Conservation (phyloP, 64 coral and sea anemone species). For the Exaiptasia diaphana region DNA sequence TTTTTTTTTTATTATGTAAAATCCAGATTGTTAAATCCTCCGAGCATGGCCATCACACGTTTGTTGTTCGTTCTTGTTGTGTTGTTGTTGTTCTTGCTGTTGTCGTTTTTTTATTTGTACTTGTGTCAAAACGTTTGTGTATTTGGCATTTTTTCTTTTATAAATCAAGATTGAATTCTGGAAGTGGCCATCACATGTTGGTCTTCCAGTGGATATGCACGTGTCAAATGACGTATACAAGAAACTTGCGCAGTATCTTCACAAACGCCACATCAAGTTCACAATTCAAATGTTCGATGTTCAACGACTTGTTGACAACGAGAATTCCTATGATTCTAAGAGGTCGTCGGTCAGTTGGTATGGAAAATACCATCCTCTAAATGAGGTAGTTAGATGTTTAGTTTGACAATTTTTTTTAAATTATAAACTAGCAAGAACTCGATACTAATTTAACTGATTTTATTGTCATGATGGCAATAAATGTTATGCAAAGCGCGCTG, state of each 20-base stretch:
- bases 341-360: constrained; percentile 15
- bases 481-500: no score
- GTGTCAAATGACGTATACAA: constrained; percentile 32
- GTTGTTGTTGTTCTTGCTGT: neutral
- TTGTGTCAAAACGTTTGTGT: neutral
- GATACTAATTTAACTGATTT: no score
- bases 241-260: constrained; percentile 1
- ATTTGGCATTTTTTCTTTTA: no score
- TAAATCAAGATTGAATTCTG: constrained; percentile 70
- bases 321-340: neutral
- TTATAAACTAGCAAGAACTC: no score
- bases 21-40: neutral
- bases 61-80: neutral
- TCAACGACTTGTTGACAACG: constrained; percentile 17
- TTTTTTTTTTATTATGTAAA: neutral
- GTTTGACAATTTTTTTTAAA: neutral
- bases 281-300: constrained; percentile 37
- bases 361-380: constrained; percentile 55
- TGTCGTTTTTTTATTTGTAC: neutral
- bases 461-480: no score
- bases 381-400: constrained; percentile 32
- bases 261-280: neutral
- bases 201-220: constrained; percentile 49
- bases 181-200: constrained; percentile 6
- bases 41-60: neutral